Conservation (phyloP, 2,113 vertebrate species). For the Tapirus terrestris region DNA sequence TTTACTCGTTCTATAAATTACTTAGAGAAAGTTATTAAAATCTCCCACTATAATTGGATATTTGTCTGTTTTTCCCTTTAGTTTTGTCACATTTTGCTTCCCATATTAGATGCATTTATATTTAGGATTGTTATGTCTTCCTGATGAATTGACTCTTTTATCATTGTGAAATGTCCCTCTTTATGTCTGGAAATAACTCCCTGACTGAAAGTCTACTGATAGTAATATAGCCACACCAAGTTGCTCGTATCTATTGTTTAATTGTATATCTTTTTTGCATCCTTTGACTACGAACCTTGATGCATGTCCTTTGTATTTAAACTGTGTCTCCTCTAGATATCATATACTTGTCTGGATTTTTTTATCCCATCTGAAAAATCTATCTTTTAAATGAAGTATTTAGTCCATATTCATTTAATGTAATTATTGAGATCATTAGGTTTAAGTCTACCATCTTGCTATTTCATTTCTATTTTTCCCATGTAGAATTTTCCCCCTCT, state of each 20-base stretch:
- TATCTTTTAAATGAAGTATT: conserved; percentile 3
- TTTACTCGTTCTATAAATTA: conserved; percentile 8
- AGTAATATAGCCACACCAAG: background rate
- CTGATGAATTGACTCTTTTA: background rate
- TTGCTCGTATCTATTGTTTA: background rate
- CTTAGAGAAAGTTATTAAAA: conserved; percentile 37
- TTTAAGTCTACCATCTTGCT: background rate
- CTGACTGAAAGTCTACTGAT: background rate
- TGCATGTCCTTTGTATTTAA: background rate
- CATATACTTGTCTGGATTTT: background rate
- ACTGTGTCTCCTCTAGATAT: background rate
- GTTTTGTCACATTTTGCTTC: background rate
- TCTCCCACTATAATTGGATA: background rate
- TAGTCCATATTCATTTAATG: background rate
- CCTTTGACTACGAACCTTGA: background rate
- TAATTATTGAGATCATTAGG: background rate
- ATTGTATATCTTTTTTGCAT: background rate
- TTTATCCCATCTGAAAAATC: background rate
- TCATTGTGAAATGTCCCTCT: background rate
- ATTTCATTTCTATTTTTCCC: background rate
- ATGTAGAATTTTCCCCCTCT: background rate
- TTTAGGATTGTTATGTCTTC: background rate
- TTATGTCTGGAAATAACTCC: background rate
- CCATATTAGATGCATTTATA: background rate
- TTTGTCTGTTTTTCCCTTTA: background rate